phyloP scores from a whole-genome alignment of 2,797 vertebrate species.

The Hydrocynus forskahlii region DNA sequence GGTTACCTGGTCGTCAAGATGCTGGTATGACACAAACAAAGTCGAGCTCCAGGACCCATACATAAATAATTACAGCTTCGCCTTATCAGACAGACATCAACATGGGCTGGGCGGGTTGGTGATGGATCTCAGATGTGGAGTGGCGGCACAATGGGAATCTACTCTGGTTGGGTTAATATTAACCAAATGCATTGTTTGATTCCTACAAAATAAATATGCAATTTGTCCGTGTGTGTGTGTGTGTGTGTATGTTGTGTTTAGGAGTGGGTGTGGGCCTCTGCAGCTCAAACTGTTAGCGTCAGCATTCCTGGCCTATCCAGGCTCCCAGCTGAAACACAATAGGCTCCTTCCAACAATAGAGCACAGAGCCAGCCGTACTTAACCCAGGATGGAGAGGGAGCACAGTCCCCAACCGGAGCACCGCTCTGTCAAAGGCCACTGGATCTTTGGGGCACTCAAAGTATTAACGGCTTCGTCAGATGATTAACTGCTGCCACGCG shows the following conservation, averaged over 20 bases:
- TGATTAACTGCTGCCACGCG: not conserved
- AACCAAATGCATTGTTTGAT: conserved; percentile 11
- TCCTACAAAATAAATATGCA: conserved; percentile 26
- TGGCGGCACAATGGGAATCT: conserved; percentile 2
- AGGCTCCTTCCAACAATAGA: conserved; percentile 69
- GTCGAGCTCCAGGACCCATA: conserved; percentile 49
- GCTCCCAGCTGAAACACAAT: conserved; percentile 73
- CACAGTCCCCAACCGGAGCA: not conserved
- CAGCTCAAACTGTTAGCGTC: conserved; percentile 66
- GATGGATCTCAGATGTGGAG: not conserved
- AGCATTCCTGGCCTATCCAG: conserved; percentile 74
- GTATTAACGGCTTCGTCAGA: not conserved
- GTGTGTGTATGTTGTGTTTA: conserved; percentile 6
- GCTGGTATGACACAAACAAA: conserved; percentile 57
- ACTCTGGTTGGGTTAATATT: not conserved
- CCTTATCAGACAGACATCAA: conserved; percentile 48
- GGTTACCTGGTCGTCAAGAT: conserved; percentile 56
- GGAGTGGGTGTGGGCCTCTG: conserved; percentile 32
- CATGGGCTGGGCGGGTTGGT: conserved; percentile 3
- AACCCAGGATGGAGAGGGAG: conserved; percentile 55
- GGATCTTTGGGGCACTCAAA: conserved; percentile 9
- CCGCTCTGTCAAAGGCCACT: not conserved
- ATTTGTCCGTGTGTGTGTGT: conserved; percentile 9
- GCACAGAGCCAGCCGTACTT: conserved; percentile 63
- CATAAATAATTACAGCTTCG: conserved; percentile 63